Conservation (phyloP, 2,113 vertebrate species). For the Leucoraja erinaceus region DNA sequence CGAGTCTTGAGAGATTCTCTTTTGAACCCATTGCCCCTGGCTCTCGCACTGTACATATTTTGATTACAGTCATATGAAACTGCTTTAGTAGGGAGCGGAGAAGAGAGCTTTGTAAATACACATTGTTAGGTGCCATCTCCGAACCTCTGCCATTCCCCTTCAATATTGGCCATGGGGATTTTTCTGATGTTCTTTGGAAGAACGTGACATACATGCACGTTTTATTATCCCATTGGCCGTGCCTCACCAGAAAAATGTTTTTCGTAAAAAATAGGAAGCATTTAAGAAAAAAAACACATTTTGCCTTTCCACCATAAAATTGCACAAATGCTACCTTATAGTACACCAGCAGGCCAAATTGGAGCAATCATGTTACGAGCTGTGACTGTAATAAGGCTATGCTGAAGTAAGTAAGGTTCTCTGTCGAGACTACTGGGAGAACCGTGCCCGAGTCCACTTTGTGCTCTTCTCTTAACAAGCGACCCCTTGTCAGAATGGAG, state of each 20-base stretch:
- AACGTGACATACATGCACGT: no score
- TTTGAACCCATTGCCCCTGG: no score
- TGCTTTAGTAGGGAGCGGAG: no score
- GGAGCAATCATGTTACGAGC: not conserved
- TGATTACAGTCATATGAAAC: no score
- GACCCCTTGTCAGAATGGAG: not conserved
- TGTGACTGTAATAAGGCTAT: not conserved
- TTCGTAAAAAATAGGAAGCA: not conserved
- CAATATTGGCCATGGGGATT: no score
- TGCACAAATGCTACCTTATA: not conserved
- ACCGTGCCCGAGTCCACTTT: not conserved
- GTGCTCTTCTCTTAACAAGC: slow-evolving; percentile 10
- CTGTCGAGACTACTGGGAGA: not conserved
- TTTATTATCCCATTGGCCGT: no score
- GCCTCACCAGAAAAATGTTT: not conserved
- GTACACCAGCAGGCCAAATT: not conserved
- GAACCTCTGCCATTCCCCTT: no score
- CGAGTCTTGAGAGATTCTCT: no score
- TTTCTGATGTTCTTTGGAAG: no score
- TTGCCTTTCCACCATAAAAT: not conserved
- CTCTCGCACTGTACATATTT: no score
- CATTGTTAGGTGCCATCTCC: no score
- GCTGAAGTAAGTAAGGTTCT: not conserved
- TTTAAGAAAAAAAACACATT: not conserved
- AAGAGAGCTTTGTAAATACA: no score